Base-by-base conservation (phyloP, 92 coral and sea anemone species). In the Actinostola sp. region DNA sequence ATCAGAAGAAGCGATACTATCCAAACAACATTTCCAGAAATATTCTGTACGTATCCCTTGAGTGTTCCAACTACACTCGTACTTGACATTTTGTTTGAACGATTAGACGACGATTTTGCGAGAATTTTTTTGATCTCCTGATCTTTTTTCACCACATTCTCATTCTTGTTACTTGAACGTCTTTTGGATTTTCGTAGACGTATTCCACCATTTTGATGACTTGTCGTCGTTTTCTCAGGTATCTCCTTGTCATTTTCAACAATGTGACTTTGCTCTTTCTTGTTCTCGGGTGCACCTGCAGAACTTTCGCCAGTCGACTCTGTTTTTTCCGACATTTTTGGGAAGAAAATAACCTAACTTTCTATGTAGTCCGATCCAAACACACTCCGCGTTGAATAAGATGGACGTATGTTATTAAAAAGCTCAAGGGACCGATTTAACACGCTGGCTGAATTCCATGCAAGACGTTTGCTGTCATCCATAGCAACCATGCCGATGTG, bases 371-470 rank as follows among this genome's bases (percentile, higher is more conserved):
- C 27, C 23, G 19, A 14, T 2, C 54, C 13, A 64, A 0, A 42
- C 35, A 13, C 23, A 26, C 33, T 39, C 48, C 19, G 19, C 2
- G 31, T 29, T 23, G 53, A 21, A 23, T 11, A 64, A 41, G 66
- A 31, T 61, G 34, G 33, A 14, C 42, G 38, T 58, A 12, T 36
- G 29, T 17, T 10, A 31, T 13, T 11, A 11, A 12, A 46, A 67
- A 48, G n/a, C 56, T 17, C 21, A 27, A 8, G 15, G 21, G 74
- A 56, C 34, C 41, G 43, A 35, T 61, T 68, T 48, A 30, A 68
- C 74, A 68, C 74, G 74, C 74, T 24, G 74, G 74, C 74, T 23
- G 74, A n/a, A 68, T 68, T 30, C 74, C 74, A 68, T 68, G 12
- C 53, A 52, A 50, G 56, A 23, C 24, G 25, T 17, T 68, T 8